These are phyloP conservation scores for Emys orbicularis DNA, from an alignment of 2,797 vertebrate genomes.

Conservation along the genomic window DNA sequence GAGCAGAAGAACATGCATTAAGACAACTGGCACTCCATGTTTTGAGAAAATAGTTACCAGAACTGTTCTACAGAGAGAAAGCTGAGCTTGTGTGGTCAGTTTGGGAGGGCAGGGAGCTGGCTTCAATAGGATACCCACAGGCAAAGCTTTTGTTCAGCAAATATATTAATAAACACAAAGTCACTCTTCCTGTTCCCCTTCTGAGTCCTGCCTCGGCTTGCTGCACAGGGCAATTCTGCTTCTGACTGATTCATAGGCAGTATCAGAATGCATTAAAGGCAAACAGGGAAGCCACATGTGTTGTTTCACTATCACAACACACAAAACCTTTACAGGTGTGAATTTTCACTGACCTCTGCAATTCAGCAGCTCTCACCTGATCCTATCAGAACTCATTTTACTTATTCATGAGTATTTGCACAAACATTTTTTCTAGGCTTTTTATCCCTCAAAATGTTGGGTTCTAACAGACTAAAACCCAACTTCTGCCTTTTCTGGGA, in stretches of 20 bases:
- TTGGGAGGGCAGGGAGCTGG: background rate
- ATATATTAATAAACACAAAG: background rate
- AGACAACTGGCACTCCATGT: background rate
- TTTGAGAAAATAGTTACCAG: background rate
- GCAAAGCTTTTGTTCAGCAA: background rate
- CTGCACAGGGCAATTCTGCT: background rate
- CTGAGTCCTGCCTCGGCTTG: background rate
- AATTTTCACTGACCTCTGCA: background rate
- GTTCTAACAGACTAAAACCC: background rate
- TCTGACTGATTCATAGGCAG: background rate
- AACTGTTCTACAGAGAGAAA: background rate
- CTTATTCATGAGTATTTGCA: background rate
- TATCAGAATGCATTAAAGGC: background rate
- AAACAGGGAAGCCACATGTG: background rate
- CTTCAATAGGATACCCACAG: background rate
- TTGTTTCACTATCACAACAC: background rate
- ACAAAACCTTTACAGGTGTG: background rate
- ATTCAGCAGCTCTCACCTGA: background rate
- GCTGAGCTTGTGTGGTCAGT: background rate
- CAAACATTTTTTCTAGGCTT: background rate
- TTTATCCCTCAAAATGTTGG: background rate
- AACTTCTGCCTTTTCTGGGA: background rate
- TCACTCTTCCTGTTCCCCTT: background rate
- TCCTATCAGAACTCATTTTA: background rate
- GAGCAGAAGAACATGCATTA: background rate